A percentile compares a stretch with the other conserved stretches of the same genome.
Conservation (phyloP, 2,888 invertebrate species). For the Ptilodon capucinus region DNA sequence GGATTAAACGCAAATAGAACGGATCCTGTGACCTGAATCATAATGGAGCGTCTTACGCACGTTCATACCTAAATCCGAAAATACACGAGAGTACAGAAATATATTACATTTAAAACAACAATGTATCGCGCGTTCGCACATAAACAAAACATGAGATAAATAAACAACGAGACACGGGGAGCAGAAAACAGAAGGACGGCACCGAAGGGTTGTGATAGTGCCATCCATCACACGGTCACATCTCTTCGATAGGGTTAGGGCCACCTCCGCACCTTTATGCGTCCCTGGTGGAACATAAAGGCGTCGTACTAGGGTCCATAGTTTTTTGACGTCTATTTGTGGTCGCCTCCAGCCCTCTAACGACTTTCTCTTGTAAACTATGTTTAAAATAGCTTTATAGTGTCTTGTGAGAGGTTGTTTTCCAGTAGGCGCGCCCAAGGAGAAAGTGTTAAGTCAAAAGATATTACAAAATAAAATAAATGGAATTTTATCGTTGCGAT, state of each 20-base stretch:
- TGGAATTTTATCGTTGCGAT: no score
- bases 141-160: conserved; percentile 77
- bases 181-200: conserved; percentile 66
- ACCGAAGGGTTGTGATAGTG: conserved; percentile 71
- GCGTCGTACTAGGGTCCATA: conserved; percentile 70
- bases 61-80: neutral
- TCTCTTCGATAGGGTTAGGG: conserved; percentile 81
- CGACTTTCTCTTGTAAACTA: conserved; percentile 59
- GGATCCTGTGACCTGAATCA: neutral
- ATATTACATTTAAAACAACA: conserved; percentile 34
- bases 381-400: conserved; percentile 32
- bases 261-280: conserved; percentile 79
- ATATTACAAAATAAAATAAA: no score
- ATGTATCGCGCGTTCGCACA: conserved; percentile 61
- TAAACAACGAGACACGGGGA: conserved; percentile 67
- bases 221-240: conserved; percentile 79
- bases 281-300: conserved; percentile 78
- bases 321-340: conserved; percentile 82
- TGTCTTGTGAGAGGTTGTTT: conserved; percentile 12
- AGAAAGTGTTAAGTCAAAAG: neutral
- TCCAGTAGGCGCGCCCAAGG: conserved; percentile 7
- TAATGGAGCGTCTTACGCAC: neutral
- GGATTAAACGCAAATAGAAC: neutral
- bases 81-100: conserved; percentile 11
- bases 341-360: conserved; percentile 73